These are phyloP conservation scores for Calycopis cecrops DNA, from an alignment of 1,140 invertebrate species.

Conservation along the genomic window DNA sequence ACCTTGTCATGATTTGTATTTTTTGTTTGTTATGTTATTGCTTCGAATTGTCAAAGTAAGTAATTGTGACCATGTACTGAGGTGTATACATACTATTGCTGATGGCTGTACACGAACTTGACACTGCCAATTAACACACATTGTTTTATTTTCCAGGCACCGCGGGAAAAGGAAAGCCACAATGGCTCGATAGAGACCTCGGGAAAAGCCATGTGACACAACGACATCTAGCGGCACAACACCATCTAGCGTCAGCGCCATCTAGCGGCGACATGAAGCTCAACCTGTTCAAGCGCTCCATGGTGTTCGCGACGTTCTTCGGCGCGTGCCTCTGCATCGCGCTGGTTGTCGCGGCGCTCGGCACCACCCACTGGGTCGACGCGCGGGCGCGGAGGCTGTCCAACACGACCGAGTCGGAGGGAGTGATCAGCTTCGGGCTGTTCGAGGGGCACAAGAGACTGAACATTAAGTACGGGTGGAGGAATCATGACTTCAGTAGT, in stretches of 20 bases:
- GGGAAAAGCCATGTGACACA: slow-evolving; percentile 29
- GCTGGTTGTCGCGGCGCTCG: slow-evolving; percentile 87
- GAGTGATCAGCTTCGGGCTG: slow-evolving; percentile 87
- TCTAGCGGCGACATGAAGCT: slow-evolving; percentile 57
- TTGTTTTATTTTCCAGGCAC: slow-evolving; percentile 45
- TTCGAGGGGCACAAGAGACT: slow-evolving; percentile 89
- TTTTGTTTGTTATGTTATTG: no score
- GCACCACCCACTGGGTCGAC: slow-evolving; percentile 92
- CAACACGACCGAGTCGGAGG: slow-evolving; percentile 83
- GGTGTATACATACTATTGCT: no score
- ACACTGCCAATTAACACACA: slow-evolving; percentile 10
- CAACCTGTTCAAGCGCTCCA: slow-evolving; percentile 82
- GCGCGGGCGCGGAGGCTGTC: slow-evolving; percentile 81
- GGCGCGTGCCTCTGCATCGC: slow-evolving; percentile 88
- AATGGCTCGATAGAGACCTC: slow-evolving; percentile 11
- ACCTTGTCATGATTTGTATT: no score
- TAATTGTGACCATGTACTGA: no score
- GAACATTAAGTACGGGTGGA: slow-evolving; percentile 88
- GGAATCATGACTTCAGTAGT: slow-evolving; percentile 84
- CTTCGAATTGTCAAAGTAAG: no score
- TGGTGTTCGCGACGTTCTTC: slow-evolving; percentile 93
- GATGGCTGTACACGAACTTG: neutral
- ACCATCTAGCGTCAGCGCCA: slow-evolving; percentile 23
- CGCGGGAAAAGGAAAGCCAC: slow-evolving; percentile 33
- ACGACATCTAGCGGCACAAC: slow-evolving; percentile 28